phyloP scores from a whole-genome alignment of 1,140 invertebrate species.

The Drosophila triauraria region DNA sequence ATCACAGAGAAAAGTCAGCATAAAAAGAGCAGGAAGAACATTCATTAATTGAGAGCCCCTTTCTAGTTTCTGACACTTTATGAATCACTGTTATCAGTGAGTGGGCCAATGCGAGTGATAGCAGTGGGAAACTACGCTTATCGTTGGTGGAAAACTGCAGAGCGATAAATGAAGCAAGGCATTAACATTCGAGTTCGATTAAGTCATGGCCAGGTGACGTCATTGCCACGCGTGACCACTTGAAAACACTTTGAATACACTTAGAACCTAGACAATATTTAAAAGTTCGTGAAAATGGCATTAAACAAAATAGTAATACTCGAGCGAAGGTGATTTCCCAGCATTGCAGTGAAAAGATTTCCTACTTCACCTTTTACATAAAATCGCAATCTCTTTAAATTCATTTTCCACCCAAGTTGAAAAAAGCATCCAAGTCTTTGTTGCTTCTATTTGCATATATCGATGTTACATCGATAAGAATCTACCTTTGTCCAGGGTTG shows the following conservation, averaged over 20 bases:
- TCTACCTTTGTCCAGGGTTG: too few relatives aligned
- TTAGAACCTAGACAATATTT: neutral
- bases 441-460: neutral
- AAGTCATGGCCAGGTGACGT: constrained; percentile 52
- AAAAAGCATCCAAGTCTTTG: too few relatives aligned
- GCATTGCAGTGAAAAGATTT: too few relatives aligned
- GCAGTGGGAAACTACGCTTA: constrained; percentile 16
- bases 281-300: too few relatives aligned
- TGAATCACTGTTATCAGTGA: constrained; percentile 28
- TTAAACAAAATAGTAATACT: too few relatives aligned
- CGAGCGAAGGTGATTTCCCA: too few relatives aligned
- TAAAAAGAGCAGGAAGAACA: too few relatives aligned
- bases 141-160: constrained; percentile 6
- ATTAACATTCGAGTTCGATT: constrained; percentile 56
- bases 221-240: constrained; percentile 46
- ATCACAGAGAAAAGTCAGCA: neutral
- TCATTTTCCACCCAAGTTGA: too few relatives aligned
- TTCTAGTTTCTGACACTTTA: neutral
- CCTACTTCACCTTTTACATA: too few relatives aligned
- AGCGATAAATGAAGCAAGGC: constrained; percentile 28
- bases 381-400: too few relatives aligned
- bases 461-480: neutral
- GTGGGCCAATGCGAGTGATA: constrained; percentile 19
- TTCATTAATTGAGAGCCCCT: neutral
- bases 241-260: neutral